Conservation (phyloP, 1,140 invertebrate species). For the Telenomus remus region DNA sequence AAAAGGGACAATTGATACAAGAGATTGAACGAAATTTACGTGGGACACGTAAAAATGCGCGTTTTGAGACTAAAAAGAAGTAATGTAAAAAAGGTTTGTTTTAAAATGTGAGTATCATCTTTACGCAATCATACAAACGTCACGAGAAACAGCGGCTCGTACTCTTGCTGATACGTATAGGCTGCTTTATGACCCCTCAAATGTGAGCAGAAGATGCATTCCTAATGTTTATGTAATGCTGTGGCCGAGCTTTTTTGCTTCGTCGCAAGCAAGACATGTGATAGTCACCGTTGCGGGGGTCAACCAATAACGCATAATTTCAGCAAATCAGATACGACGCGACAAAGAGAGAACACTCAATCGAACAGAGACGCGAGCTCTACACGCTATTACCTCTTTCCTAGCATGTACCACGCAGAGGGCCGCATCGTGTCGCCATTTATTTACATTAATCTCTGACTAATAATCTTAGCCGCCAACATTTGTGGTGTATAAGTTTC, state of each 20-base stretch:
- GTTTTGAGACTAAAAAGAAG: too few relatives aligned
- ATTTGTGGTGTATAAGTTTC: constrained; percentile 26
- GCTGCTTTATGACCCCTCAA: constrained; percentile 61
- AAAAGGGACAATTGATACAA: too few relatives aligned
- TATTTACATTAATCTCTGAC: constrained; percentile 50
- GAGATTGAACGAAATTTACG: too few relatives aligned
- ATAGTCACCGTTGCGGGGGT: constrained; percentile 52
- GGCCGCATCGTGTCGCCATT: constrained; percentile 35
- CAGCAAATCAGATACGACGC: constrained; percentile 62
- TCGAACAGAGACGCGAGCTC: constrained; percentile 25
- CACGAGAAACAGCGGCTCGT: constrained; percentile 30
- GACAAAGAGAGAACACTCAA: constrained; percentile 32
- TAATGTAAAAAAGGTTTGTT: constrained; percentile 34
- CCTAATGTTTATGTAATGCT: constrained; percentile 68
- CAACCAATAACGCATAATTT: constrained; percentile 67
- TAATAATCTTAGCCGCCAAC: constrained; percentile 44
- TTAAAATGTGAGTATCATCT: constrained; percentile 45
- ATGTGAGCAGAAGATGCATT: constrained; percentile 56
- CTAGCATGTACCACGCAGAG: constrained; percentile 36
- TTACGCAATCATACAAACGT: constrained; percentile 44
- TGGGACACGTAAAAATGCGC: too few relatives aligned
- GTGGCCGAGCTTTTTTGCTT: constrained; percentile 57
- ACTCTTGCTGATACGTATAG: constrained; percentile 42
- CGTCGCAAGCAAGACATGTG: constrained; percentile 56
- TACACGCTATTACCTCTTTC: constrained; percentile 48